Evolutionary conservation across 2,797 vertebrate genomes (phyloP), one percentile per base, ranked within the genome.

Genomic region (Novumbra hubbsi): DNA sequence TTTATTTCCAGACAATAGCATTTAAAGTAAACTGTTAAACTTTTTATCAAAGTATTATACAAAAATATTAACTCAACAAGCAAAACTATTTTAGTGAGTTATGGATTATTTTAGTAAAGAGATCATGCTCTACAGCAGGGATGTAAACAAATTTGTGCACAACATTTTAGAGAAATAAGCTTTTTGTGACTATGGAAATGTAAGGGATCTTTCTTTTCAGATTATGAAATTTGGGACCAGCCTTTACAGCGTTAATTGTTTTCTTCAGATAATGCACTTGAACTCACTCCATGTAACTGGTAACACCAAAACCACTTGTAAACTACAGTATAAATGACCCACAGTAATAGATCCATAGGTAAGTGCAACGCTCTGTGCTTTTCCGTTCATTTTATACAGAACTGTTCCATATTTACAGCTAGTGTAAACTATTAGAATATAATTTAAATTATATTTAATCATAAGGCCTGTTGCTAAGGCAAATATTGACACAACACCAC

Each of bases 401-500:
- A 50, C 49, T 82, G 71, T 76, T 34, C 74, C 38, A 77, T 27
- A 82, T 74, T 80, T 49, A 72, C 49, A 85, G 72, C 78, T 73
- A 76, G 27, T 71, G 55, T 21, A 63, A 52, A 72, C 32, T 70
- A 68, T 81, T 55, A 41, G 48, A 73, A 76, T 75, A 75, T 41
- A 67, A 82, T 68, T 80, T 75, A 80, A 73, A 72, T 73, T 78
- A 77, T 24, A 70, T 27, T 77, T 52, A n/a, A 38, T 72, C 62
- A 75, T 72, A 81, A 45, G 4, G 41, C 41, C 68, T 84, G 82
- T 63, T 73, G 75, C 75, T 52, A 81, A 90, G 89, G 89, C 84
- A 82, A 74, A 88, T 77, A 82, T 80, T 88, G 89, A 84, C 88
- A 90, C 86, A 84, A 77, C 27, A 28, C 17, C 27, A 32, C 76